Evolutionary conservation across 30 jellyfish, hydroid and myxozoan genomes (phyloP).

Genomic region (Pelagia noctiluca): DNA sequence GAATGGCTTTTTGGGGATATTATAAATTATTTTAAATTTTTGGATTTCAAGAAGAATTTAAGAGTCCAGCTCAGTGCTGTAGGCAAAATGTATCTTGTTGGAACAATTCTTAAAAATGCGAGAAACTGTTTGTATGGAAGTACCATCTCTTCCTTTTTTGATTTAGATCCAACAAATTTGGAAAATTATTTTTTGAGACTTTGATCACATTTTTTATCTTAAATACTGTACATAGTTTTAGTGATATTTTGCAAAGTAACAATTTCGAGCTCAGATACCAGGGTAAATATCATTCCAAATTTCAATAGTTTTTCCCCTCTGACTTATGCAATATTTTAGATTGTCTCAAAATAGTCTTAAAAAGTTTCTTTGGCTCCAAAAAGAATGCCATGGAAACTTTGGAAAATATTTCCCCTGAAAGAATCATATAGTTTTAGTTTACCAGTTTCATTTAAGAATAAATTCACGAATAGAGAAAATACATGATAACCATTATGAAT

Average conservation of each 20-base stretch:
- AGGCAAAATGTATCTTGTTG: constrained; percentile 21
- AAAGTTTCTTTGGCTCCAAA: too few relatives aligned
- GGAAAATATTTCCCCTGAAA: too few relatives aligned
- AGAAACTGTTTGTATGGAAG: constrained; percentile 30
- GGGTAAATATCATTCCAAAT: too few relatives aligned
- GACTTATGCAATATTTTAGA: too few relatives aligned
- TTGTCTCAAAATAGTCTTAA: too few relatives aligned
- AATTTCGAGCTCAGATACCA: not conserved
- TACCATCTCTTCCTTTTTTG: not conserved
- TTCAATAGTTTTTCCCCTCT: too few relatives aligned
- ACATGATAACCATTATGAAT: too few relatives aligned
- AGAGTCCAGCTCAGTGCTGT: too few relatives aligned
- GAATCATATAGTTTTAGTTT: too few relatives aligned
- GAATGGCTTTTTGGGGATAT: constrained; percentile 68
- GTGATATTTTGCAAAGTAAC: not conserved
- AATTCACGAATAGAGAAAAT: too few relatives aligned
- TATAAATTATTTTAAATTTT: constrained; percentile 38
- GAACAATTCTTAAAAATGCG: constrained; percentile 75
- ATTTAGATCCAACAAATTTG: not conserved
- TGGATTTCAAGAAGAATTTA: constrained; percentile 62
- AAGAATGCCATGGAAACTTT: too few relatives aligned
- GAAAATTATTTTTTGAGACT: not conserved
- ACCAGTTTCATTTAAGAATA: too few relatives aligned
- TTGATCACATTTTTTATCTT: not conserved
- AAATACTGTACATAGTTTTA: not conserved